These are phyloP conservation scores for Eurosta solidaginis DNA, from an alignment of 1,140 invertebrate species.

Conservation along the genomic window DNA sequence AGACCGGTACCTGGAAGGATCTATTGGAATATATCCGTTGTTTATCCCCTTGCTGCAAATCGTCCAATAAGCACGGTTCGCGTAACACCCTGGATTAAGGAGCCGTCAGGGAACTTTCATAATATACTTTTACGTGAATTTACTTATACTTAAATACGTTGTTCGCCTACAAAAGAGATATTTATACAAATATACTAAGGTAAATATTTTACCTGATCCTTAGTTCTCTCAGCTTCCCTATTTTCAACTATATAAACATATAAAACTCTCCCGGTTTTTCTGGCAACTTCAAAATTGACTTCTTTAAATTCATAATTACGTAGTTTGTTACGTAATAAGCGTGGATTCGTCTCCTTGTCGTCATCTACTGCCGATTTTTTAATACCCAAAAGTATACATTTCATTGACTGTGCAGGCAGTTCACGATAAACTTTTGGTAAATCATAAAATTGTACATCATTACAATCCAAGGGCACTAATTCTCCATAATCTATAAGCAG, in stretches of 20 bases:
- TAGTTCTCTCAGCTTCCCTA: neutral
- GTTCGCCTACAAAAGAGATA: too few species aligned
- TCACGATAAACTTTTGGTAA: neutral
- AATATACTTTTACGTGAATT: too few species aligned
- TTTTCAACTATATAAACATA: slow-evolving; percentile 2
- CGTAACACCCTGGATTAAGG: too few species aligned
- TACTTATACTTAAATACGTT: too few species aligned
- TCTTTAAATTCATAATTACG: slow-evolving; percentile 19
- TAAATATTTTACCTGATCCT: neutral
- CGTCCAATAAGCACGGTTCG: too few species aligned
- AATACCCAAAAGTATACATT: slow-evolving; percentile 29
- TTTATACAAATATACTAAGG: neutral
- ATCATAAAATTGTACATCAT: neutral
- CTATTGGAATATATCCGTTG: too few species aligned
- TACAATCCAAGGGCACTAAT: neutral
- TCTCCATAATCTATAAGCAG: slow-evolving; percentile 33
- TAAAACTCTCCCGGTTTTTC: neutral
- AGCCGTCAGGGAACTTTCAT: too few species aligned
- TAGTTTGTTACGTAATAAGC: neutral
- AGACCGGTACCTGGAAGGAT: too few species aligned
- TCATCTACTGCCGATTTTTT: neutral
- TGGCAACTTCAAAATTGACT: neutral
- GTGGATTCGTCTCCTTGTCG: neutral
- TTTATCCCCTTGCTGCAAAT: too few species aligned
- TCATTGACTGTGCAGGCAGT: slow-evolving; percentile 21